Percentiles rank a stretch among this genome's conserved stretches.
Evolutionary conservation across 2,888 invertebrate species (phyloP).

Genomic region (Caenorhabditis becei): DNA sequence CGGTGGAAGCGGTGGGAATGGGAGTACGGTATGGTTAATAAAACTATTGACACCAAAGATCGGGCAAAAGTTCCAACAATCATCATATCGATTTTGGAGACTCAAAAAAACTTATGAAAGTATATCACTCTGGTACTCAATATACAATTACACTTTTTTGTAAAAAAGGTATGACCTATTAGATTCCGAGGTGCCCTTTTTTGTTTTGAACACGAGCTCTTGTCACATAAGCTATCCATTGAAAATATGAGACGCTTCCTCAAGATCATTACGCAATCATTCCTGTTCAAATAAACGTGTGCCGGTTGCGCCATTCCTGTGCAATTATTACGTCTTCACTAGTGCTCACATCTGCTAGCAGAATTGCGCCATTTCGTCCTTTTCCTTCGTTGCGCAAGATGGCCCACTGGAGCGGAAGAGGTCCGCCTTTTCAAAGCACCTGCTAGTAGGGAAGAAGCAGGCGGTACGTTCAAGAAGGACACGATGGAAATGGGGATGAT

Average conservation of each 20-base stretch:
- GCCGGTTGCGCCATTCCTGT: not conserved
- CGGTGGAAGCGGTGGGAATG: too few species aligned
- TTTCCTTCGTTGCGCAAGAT: not conserved
- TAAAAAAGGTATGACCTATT: too few species aligned
- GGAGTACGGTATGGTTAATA: too few species aligned
- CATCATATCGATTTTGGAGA: too few species aligned
- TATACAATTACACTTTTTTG: too few species aligned
- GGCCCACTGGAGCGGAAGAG: not conserved
- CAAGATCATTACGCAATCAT: not conserved
- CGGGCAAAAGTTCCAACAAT: too few species aligned
- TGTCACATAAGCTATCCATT: not conserved
- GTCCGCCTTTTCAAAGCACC: not conserved
- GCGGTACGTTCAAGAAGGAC: not conserved
- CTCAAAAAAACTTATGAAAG: too few species aligned
- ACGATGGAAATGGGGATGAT: not conserved
- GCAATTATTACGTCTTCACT: conserved; percentile 2
- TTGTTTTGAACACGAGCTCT: not conserved
- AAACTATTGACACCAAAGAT: too few species aligned
- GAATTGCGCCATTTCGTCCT: not conserved
- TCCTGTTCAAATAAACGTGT: not conserved
- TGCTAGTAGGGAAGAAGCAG: not conserved
- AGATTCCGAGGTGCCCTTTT: not conserved
- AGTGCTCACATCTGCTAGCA: not conserved
- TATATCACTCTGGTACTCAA: too few species aligned
- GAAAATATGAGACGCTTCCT: not conserved